phyloP scores from a whole-genome alignment of 1,140 invertebrate species.

The Pseudobourletiella spinata region DNA sequence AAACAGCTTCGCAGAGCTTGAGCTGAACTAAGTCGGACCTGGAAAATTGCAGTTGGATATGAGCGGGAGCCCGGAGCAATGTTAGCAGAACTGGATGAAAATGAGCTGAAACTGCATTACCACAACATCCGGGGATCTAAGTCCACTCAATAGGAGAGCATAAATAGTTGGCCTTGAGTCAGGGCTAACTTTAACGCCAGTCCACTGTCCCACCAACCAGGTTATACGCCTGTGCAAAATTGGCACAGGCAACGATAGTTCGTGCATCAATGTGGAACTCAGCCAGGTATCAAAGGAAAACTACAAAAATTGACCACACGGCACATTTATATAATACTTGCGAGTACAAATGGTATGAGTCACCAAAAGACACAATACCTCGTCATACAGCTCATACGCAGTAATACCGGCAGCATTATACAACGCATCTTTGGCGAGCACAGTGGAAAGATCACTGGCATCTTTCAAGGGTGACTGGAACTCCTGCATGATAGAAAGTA shows the following conservation, averaged over 20 bases:
- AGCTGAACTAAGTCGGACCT: slow-evolving; percentile 69
- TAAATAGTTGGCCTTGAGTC: slow-evolving; percentile 72
- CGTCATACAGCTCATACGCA: slow-evolving; percentile 86
- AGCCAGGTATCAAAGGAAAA: slow-evolving; percentile 91
- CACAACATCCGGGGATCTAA: slow-evolving; percentile 60
- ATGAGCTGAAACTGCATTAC: too few species aligned
- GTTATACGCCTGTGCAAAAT: slow-evolving; percentile 80
- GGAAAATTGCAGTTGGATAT: too few species aligned
- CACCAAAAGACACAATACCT: too few species aligned
- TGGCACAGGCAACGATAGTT: slow-evolving; percentile 68
- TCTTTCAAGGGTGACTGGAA: slow-evolving; percentile 51
- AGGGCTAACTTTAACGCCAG: slow-evolving; percentile 71
- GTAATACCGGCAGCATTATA: slow-evolving; percentile 85
- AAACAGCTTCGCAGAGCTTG: slow-evolving; percentile 66
- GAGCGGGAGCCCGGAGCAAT: too few species aligned
- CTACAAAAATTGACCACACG: slow-evolving; percentile 40
- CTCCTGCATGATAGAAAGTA: slow-evolving; percentile 59
- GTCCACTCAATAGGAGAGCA: slow-evolving; percentile 60
- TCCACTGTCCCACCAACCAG: slow-evolving; percentile 78
- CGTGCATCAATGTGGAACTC: slow-evolving; percentile 65
- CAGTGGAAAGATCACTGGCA: slow-evolving; percentile 59
- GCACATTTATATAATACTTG: neutral
- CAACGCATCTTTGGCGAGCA: slow-evolving; percentile 85
- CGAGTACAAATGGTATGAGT: too few species aligned
- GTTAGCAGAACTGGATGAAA: too few species aligned